Evolutionary conservation across 2,797 vertebrate species (phyloP), one percentile per base, ranked within the genome.

Genomic region (Myiothlypis coronata): DNA sequence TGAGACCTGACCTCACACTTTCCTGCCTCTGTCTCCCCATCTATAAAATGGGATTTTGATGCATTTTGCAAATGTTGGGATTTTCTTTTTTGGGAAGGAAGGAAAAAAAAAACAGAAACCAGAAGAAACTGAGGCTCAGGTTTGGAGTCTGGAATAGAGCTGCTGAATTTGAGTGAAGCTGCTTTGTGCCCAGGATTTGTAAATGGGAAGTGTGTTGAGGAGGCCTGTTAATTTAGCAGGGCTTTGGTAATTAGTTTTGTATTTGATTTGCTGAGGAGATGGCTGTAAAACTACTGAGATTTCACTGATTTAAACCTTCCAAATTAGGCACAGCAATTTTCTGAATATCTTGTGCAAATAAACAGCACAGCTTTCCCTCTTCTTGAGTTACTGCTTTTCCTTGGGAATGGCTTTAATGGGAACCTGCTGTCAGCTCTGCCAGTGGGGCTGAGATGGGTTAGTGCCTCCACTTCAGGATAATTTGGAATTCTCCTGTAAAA

Each of bases 301-400:
- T 83, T 83, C 50, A 65, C 26, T 35, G 63, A 67, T 90, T 59
- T 61, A 88, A 92, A 49, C 44, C 37, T 32, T 61, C 37, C 32
- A 60, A 90, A 94, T 80, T 49, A 94, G 71, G 75, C 67, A 67
- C 34, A 81, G 59, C 63, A n/a, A 32, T 80, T 93, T 89, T 93
- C 77, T 77, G 81, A 87, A 82, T 41, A 49, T 59, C 83, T 90
- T 65, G 52, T 82, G 67, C 63, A 83, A 78, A 79, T 82, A 75
- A 95, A 72, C 50, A 65, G 69, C 83, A 50, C 59, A 52, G 61
- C 61, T 88, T 55, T 76, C 15, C 32, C 63, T 70, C 35, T 76
- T 21, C 55, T 50, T 86, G 60, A 44, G 55, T 44, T 83, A 39
- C 67, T 64, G 56, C 52, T 79, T 21, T 89, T 82, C 61, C 53